Percentiles rank a stretch among this genome's conserved stretches.
phyloP scores from a whole-genome alignment of 2,797 vertebrate species.

The Geotrypetes seraphini region DNA sequence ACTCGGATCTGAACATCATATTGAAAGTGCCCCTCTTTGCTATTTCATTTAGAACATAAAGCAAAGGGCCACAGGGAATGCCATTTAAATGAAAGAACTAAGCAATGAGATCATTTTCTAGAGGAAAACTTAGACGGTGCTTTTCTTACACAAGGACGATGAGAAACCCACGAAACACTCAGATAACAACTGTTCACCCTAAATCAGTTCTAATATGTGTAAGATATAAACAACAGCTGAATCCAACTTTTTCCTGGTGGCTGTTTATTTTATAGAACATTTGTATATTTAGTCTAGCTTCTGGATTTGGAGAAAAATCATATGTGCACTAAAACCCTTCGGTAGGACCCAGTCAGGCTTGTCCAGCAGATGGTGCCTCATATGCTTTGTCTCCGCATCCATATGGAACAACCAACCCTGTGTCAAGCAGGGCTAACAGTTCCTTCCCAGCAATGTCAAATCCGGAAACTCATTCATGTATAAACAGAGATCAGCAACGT shows the following conservation, averaged over 20 bases:
- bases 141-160: conserved; percentile 31
- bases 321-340: conserved; percentile 48
- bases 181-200: too few relatives aligned
- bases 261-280: conserved; percentile 54
- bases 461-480: conserved; percentile 13
- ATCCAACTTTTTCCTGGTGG: too few relatives aligned
- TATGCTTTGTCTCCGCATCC: conserved; percentile 48
- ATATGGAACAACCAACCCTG: conserved; percentile 36
- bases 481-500: background rate
- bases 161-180: conserved; percentile 22
- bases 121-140: conserved; percentile 16
- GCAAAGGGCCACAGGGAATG: too few relatives aligned
- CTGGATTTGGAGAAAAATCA: conserved; percentile 51
- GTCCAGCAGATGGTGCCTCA: conserved; percentile 47
- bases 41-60: too few relatives aligned
- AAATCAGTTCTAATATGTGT: conserved; percentile 43
- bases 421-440: conserved; percentile 39
- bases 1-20: too few relatives aligned
- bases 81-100: too few relatives aligned
- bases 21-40: too few relatives aligned
- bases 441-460: conserved; percentile 15
- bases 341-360: conserved; percentile 40
- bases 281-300: conserved; percentile 47
- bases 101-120: conserved; percentile 16
- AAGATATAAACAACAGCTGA: conserved; percentile 42